Percentiles rank a stretch among this genome's conserved stretches.
Conservation (phyloP, 2,797 vertebrate genomes). For the Lacerta bilineata region DNA sequence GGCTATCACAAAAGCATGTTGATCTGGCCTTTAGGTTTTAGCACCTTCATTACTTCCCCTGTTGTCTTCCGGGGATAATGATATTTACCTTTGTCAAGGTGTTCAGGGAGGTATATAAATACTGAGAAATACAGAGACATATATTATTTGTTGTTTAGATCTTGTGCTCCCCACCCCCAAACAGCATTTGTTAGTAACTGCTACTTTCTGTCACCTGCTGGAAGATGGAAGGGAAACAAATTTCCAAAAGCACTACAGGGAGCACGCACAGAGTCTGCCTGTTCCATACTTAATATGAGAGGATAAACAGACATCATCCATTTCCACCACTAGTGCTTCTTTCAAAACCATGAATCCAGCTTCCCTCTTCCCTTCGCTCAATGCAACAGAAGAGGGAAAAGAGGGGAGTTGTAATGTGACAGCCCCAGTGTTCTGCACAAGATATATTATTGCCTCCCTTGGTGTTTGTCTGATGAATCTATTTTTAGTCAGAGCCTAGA, state of each 20-base stretch:
- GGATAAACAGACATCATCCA: conserved; percentile 61
- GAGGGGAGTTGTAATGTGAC: conserved; percentile 55
- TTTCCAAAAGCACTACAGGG: conserved; percentile 59
- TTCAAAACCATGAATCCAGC: background rate
- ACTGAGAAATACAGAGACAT: conserved; percentile 52
- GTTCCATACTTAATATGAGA: conserved; percentile 59
- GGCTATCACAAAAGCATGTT: conserved; percentile 37
- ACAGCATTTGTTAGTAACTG: conserved; percentile 70
- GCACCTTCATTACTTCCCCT: conserved; percentile 39
- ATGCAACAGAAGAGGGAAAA: conserved; percentile 38
- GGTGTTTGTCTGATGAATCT: conserved; percentile 66
- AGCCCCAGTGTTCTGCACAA: conserved; percentile 38
- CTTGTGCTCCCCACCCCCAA: conserved; percentile 53
- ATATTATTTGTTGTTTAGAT: conserved; percentile 74
- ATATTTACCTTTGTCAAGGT: conserved; percentile 58
- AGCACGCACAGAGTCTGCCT: conserved; percentile 57
- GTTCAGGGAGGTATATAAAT: conserved; percentile 52
- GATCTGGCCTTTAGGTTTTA: conserved; percentile 36
- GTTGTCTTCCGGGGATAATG: conserved; percentile 41
- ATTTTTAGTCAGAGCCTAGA: conserved; percentile 61
- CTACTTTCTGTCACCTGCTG: conserved; percentile 70
- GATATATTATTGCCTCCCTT: conserved; percentile 48
- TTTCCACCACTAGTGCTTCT: conserved; percentile 29
- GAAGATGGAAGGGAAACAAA: conserved; percentile 71
- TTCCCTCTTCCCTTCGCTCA: conserved; percentile 39